Conservation (phyloP, 2,113 vertebrate species). For the Aegithalos caudatus region DNA sequence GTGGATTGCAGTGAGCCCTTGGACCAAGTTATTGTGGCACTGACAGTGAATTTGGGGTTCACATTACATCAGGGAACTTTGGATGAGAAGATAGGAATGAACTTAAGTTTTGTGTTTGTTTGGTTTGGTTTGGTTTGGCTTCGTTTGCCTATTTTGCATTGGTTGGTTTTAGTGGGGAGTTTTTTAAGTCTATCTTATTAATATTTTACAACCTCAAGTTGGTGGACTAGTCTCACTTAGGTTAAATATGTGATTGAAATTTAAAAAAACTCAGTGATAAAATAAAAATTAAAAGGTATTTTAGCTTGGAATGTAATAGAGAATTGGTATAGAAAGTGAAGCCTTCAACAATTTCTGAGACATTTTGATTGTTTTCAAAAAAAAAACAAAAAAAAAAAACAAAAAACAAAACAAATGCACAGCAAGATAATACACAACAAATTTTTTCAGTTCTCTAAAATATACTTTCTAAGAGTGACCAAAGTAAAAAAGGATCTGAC, state of each 20-base stretch:
- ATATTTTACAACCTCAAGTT: not conserved
- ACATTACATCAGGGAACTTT: too few relatives aligned
- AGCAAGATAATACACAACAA: not conserved
- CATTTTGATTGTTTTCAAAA: not conserved
- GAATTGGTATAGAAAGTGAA: not conserved
- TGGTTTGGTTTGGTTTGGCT: not conserved
- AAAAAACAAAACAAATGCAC: too few relatives aligned
- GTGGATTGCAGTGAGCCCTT: not conserved
- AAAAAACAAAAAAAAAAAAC: too few relatives aligned
- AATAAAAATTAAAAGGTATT: not conserved
- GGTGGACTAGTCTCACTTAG: not conserved
- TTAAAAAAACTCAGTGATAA: not conserved
- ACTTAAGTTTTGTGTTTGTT: not conserved
- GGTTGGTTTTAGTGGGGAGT: not conserved
- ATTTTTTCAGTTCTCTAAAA: not conserved
- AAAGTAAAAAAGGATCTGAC: not conserved
- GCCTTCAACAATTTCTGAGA: not conserved
- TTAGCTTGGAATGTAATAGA: not conserved
- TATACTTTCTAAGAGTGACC: not conserved
- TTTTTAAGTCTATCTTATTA: not conserved
- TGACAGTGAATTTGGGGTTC: not conserved
- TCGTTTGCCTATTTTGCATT: not conserved
- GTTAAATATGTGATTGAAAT: not conserved
- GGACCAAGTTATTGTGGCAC: not conserved
- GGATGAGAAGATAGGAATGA: not conserved